Conservation (phyloP, 2,113 vertebrate species). For the Apodemus sylvaticus region DNA sequence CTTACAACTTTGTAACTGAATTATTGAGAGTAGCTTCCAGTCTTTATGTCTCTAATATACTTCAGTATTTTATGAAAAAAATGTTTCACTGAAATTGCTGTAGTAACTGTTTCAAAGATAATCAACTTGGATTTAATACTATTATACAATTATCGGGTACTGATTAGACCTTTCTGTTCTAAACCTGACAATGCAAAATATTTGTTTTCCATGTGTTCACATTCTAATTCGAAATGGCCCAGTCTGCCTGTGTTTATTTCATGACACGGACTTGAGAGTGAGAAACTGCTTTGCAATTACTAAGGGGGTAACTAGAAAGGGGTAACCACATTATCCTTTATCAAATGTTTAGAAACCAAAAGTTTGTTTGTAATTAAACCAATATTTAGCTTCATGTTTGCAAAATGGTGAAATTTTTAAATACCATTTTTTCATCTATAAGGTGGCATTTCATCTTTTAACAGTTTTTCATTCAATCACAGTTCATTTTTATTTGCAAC, state of each 20-base stretch:
- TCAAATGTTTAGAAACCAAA: not conserved
- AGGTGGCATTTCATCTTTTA: not conserved
- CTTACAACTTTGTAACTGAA: not conserved
- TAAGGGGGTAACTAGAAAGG: not conserved
- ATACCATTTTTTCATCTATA: not conserved
- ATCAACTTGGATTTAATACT: not conserved
- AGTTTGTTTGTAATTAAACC: constrained; percentile 21
- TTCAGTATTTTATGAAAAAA: not conserved
- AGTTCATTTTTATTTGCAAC: constrained; percentile 31
- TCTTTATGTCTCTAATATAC: not conserved
- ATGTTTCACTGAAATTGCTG: not conserved
- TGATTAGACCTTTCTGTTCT: not conserved
- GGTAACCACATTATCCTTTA: not conserved
- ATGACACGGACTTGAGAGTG: not conserved
- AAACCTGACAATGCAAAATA: not conserved
- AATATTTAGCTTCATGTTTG: not conserved
- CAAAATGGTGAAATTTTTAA: not conserved
- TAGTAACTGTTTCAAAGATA: constrained; percentile 30
- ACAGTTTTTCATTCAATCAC: not conserved
- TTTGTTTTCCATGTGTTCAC: not conserved
- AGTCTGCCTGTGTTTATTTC: not conserved
- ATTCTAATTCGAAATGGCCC: not conserved
- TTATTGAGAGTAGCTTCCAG: constrained; percentile 13
- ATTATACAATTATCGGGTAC: not conserved
- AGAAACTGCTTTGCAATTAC: not conserved